phyloP scores from a whole-genome alignment of 2,113 vertebrate species.

The Progne subis region DNA sequence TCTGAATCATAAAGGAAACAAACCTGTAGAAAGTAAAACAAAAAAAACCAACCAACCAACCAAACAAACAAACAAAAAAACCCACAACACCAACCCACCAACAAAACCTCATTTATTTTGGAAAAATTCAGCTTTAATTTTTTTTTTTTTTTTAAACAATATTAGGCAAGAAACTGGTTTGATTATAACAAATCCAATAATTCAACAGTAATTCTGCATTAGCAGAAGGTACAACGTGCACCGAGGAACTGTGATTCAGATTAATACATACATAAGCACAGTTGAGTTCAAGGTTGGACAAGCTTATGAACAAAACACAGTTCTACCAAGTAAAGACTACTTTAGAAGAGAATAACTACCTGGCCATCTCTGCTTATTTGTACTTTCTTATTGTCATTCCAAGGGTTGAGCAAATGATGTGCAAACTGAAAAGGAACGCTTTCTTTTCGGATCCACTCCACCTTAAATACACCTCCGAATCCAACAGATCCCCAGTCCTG shows the following conservation, averaged over 20 bases:
- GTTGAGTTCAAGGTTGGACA: background rate
- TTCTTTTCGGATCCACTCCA: slow-evolving; percentile 91
- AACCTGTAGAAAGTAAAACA: background rate
- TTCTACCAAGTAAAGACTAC: background rate
- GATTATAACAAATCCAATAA: background rate
- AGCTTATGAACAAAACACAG: background rate
- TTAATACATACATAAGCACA: background rate
- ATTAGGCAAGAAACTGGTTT: background rate
- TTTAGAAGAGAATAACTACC: slow-evolving; percentile 66
- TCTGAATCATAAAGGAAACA: background rate
- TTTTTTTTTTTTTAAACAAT: background rate
- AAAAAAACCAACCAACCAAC: background rate
- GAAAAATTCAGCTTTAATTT: background rate
- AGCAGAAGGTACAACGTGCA: background rate
- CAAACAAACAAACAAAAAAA: too few species aligned
- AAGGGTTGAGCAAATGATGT: slow-evolving; percentile 88
- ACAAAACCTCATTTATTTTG: background rate
- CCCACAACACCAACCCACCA: background rate
- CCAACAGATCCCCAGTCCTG: slow-evolving; percentile 87
- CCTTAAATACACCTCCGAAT: slow-evolving; percentile 87
- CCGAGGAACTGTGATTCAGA: background rate
- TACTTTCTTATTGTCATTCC: slow-evolving; percentile 92
- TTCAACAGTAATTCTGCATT: background rate
- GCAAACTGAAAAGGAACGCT: slow-evolving; percentile 85
- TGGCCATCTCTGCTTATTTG: slow-evolving; percentile 95